These are phyloP conservation scores for Invenusta paracnida DNA, from an alignment of 2,888 invertebrate genomes.

Conservation along the genomic window DNA sequence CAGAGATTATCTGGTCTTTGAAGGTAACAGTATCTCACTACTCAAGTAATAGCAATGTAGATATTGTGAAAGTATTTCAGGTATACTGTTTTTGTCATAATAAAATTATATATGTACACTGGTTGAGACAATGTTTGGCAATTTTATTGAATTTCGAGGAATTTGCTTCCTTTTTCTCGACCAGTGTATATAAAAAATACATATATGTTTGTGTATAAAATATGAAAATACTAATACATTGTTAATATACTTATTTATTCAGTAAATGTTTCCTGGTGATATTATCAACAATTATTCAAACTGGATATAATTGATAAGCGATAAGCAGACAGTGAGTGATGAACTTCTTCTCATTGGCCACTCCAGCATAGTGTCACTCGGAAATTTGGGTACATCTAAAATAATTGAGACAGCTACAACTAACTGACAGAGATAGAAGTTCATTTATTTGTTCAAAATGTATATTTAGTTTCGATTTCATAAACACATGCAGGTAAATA, in stretches of 20 bases:
- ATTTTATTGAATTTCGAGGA: constrained; percentile 22
- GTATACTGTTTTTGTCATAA: constrained; percentile 10
- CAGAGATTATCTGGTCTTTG: not conserved
- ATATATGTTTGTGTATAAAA: not conserved
- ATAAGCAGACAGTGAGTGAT: no score
- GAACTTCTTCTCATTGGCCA: no score
- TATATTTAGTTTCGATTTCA: no score
- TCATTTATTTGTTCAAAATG: no score
- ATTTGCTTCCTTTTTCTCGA: constrained; percentile 23
- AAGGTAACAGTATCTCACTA: not conserved
- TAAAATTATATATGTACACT: constrained; percentile 17
- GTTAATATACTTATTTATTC: not conserved
- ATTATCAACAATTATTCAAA: no score
- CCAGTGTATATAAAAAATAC: not conserved
- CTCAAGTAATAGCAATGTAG: not conserved
- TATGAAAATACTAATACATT: not conserved
- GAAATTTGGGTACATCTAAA: no score
- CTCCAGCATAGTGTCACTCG: no score
- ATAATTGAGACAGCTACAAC: no score
- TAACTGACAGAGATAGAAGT: no score
- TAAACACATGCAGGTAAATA: no score
- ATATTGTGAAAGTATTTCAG: constrained; percentile 24
- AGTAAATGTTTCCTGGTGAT: not conserved
- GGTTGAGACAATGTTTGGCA: constrained; percentile 8
- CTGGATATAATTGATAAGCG: no score